Conservation (phyloP, 2,113 vertebrate species). For the Pseudorasbora parva region DNA sequence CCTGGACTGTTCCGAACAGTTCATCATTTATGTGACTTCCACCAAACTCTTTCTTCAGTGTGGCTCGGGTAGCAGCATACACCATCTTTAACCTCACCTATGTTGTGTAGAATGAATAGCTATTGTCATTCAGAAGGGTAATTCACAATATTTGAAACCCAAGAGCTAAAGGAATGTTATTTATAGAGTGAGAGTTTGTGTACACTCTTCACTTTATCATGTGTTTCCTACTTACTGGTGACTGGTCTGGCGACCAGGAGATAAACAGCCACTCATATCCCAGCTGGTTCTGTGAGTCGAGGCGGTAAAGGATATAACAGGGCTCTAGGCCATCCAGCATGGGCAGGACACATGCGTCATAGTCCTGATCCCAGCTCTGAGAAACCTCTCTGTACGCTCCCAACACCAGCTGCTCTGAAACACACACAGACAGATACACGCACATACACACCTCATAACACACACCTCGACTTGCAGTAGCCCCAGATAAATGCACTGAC, state of each 20-base stretch:
- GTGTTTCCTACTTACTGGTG: conserved; percentile 81
- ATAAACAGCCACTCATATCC: conserved; percentile 97
- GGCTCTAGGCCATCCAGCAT: conserved; percentile 88
- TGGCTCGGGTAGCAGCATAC: conserved; percentile 96
- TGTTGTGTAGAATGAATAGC: not conserved
- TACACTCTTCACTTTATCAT: not conserved
- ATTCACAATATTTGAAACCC: not conserved
- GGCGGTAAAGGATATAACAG: conserved; percentile 93
- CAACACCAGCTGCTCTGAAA: conserved; percentile 93
- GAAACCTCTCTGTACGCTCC: conserved; percentile 85
- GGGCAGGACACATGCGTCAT: conserved; percentile 86
- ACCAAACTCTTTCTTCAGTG: conserved; percentile 98
- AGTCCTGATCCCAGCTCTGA: conserved; percentile 92
- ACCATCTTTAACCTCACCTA: conserved; percentile 99
- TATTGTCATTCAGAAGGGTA: not conserved
- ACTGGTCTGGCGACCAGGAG: conserved; percentile 98
- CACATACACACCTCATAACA: conserved; percentile 37
- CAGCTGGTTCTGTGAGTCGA: conserved; percentile 94
- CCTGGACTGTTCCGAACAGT: conserved; percentile 95
- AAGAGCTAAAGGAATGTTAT: not conserved
- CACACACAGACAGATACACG: conserved; percentile 45
- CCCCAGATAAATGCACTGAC: not conserved
- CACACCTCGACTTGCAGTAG: conserved; percentile 8
- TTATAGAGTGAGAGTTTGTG: not conserved
- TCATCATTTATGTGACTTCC: conserved; percentile 96